phyloP scores from a whole-genome alignment of 2,113 vertebrate genomes.

The Ciconia maguari region DNA sequence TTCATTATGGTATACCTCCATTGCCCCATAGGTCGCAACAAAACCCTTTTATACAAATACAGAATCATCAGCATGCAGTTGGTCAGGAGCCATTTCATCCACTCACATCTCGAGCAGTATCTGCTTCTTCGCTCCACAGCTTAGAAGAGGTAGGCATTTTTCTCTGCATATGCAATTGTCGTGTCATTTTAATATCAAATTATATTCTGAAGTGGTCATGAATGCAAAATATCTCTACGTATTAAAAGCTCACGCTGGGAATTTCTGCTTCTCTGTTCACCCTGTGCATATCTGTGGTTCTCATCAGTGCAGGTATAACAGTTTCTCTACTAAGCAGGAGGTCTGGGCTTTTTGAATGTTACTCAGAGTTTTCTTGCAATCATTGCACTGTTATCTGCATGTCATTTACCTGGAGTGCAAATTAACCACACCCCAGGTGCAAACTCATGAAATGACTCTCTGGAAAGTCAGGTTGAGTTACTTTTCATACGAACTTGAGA shows the following conservation, averaged over 20 bases:
- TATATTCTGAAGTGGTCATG: background rate
- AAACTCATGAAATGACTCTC: background rate
- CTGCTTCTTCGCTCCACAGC: conserved; percentile 91
- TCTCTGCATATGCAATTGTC: background rate
- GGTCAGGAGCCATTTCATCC: conserved; percentile 91
- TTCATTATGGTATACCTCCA: conserved; percentile 90
- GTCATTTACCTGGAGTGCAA: background rate
- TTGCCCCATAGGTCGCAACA: conserved; percentile 90
- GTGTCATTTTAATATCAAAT: background rate
- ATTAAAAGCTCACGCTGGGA: background rate
- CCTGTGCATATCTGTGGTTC: fast-evolving
- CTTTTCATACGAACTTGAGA: background rate
- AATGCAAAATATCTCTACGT: background rate
- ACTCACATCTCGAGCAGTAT: conserved; percentile 86
- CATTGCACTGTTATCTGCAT: background rate
- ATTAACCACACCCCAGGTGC: background rate
- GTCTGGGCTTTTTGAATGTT: background rate
- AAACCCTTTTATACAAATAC: conserved; percentile 91
- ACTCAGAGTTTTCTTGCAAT: background rate
- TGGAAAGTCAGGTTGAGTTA: background rate
- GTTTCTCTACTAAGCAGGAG: background rate
- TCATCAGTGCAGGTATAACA: background rate
- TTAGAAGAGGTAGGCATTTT: conserved; percentile 89
- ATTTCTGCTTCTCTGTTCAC: background rate
- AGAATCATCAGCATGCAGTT: conserved; percentile 84